Percentiles rank a stretch among this genome's conserved stretches.
Conservation (phyloP, 2,797 vertebrate genomes). For the Coracias cyanogaster region DNA sequence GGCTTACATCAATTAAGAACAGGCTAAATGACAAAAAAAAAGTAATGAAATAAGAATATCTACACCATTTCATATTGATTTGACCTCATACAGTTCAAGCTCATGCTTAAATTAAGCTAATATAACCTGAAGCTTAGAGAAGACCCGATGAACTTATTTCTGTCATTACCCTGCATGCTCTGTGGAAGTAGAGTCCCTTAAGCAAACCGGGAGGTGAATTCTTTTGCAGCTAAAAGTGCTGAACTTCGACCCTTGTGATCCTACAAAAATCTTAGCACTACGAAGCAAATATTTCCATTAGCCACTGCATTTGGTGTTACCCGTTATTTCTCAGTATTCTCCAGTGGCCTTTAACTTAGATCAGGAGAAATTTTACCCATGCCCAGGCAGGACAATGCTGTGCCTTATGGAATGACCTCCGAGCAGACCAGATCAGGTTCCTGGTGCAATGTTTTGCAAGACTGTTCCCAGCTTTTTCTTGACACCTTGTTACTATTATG, state of each 20-base stretch:
- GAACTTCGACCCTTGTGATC: neutral
- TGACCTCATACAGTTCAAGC: neutral
- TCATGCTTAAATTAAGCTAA: neutral
- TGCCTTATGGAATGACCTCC: neutral
- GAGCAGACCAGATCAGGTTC: neutral
- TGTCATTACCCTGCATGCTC: neutral
- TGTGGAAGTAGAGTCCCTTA: neutral
- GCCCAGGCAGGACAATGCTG: neutral
- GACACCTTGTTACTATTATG: neutral
- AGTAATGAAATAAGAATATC: neutral
- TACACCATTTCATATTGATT: neutral
- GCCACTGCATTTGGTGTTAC: neutral
- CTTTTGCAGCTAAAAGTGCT: neutral
- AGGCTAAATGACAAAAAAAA: neutral
- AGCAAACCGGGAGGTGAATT: neutral
- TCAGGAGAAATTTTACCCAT: accelerated
- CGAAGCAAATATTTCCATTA: neutral
- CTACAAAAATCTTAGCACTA: neutral
- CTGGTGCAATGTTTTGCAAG: neutral
- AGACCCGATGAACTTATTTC: neutral
- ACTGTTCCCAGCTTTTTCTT: neutral
- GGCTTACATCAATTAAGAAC: neutral
- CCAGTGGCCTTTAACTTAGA: neutral
- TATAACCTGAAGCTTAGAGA: neutral
- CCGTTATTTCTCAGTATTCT: neutral